Conservation (phyloP, 2,797 vertebrate genomes). For the Helarctos malayanus region DNA sequence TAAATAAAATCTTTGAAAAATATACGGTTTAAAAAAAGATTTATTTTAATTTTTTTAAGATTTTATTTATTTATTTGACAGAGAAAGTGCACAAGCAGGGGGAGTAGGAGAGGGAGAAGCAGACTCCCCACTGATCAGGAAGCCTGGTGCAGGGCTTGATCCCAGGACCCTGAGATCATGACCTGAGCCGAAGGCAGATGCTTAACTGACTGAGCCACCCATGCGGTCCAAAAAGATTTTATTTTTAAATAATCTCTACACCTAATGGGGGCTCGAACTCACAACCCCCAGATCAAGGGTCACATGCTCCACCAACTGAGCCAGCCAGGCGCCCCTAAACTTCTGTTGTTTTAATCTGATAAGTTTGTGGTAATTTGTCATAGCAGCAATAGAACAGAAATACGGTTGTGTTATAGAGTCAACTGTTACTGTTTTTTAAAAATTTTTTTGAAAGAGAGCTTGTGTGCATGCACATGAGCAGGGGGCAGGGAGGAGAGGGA, state of each 20-base stretch:
- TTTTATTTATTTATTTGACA: no score
- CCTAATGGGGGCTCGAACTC: background rate
- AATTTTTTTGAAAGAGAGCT: background rate
- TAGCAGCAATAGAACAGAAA: background rate
- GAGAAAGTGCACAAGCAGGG: no score
- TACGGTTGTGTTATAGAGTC: background rate
- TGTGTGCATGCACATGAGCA: background rate
- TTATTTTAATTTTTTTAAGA: no score
- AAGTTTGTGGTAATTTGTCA: conserved; percentile 48
- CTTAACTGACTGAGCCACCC: no score
- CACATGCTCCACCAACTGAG: background rate
- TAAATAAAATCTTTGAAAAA: no score
- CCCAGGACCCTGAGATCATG: no score
- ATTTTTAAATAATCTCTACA: background rate
- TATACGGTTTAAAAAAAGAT: background rate
- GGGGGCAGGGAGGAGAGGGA: background rate
- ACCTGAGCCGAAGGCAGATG: no score
- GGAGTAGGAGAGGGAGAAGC: no score
- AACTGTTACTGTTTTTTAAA: background rate
- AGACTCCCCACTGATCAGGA: no score
- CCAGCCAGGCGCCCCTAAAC: background rate
- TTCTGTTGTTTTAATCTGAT: background rate
- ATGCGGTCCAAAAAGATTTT: background rate
- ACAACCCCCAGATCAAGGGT: background rate
- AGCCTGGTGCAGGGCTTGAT: no score